Evolutionary conservation across 2,113 vertebrate genomes (phyloP), one percentile per base, ranked within the genome.

Genomic region (Herpetotheres cachinnans): DNA sequence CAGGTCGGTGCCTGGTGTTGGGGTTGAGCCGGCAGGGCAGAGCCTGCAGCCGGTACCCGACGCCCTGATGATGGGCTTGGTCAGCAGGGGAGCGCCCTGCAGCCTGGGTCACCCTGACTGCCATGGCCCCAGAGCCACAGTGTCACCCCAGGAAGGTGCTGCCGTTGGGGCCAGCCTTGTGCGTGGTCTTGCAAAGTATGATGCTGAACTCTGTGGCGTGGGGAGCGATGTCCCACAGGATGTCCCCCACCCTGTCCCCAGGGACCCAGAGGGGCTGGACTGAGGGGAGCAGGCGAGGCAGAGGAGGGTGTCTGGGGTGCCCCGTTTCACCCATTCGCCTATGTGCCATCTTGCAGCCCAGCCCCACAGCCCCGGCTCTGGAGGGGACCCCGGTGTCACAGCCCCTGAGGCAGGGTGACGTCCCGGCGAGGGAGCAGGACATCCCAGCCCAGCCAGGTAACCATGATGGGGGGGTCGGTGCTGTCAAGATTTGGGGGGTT

Each of bases 391-490:
- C 16, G 0, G 2, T 29, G 78, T 65, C 94, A 11, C 90, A 49
- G 74, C 19, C 40, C 8, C 14, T 0, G 19, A 18, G 2, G 13
- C 42, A 54, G 27, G 74, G 50, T 55, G 86, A 49, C 6, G 1
- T 2, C 62, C 50, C 16, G 0, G 3, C 0, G 2, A 49, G 34
- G 38, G 77, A 96, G 21, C 86, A 20, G 66, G 13, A 70, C 0
- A 4, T 19, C 46, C 54, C 34, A 0, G 54, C 27, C 26, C 67
- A 52, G 27, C 5, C 95, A 88, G 97, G 97, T 97, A 89, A 65
- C 8, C 0, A 1, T 13, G 46, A 1, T 4, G 13, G 30, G 10
- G 36, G 47, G 5, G 5, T 3, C 5, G 0, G 42, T 18, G 32
- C 62, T 47, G 22, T 0, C 1, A 3, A 7, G n/a, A 42, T 47